phyloP scores from a whole-genome alignment of 2,113 vertebrate species.

The Pteropus alecto region DNA sequence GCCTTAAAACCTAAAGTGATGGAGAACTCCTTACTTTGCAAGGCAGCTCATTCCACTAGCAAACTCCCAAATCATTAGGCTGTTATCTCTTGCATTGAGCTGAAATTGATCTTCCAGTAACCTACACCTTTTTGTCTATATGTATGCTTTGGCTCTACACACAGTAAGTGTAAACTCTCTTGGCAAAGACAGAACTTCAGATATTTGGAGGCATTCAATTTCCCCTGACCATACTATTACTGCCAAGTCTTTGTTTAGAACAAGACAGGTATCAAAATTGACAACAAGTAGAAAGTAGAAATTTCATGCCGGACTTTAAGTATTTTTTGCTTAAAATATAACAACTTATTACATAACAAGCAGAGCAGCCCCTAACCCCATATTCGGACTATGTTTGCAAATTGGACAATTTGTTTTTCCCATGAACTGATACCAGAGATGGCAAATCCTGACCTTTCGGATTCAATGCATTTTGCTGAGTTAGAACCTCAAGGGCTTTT shows the following conservation, averaged over 20 bases:
- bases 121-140: not conserved
- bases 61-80: not conserved
- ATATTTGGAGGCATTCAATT: not conserved
- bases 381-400: not conserved
- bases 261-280: not conserved
- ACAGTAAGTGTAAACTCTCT: not conserved
- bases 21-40: not conserved
- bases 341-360: not conserved
- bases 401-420: slow-evolving; percentile 26
- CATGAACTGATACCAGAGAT: not conserved
- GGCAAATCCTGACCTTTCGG: slow-evolving; percentile 48
- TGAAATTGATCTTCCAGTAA: slow-evolving; percentile 37
- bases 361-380: not conserved
- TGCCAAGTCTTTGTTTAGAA: not conserved
- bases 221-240: not conserved
- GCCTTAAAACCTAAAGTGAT: slow-evolving; percentile 1
- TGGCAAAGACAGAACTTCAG: not conserved
- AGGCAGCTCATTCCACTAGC: not conserved
- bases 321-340: not conserved
- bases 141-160: not conserved
- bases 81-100: slow-evolving; percentile 21
- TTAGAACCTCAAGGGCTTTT: slow-evolving; percentile 46
- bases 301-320: not conserved
- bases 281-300: not conserved
- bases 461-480: slow-evolving; percentile 52